phyloP scores from a whole-genome alignment of 2,888 invertebrate species.

The Crioceris asparagi region DNA sequence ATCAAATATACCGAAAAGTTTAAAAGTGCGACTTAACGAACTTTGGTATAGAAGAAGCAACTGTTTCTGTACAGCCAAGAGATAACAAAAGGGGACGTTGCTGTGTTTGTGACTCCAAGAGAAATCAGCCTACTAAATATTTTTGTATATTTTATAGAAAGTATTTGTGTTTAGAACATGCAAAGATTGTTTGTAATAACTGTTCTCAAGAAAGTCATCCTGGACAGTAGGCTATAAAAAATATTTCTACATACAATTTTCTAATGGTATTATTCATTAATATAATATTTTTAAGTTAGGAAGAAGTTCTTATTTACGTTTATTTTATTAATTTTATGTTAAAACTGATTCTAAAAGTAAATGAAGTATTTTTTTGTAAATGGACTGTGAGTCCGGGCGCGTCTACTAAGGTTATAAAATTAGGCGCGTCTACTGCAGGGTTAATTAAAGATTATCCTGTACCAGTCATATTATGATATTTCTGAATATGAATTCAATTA shows the following conservation, averaged over 20 bases:
- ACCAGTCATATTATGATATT: too few relatives aligned
- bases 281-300: background rate
- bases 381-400: conserved; percentile 1
- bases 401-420: too few relatives aligned
- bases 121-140: conserved; percentile 5
- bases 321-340: background rate
- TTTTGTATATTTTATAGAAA: conserved; percentile 5
- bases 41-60: conserved; percentile 5
- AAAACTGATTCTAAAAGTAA: background rate
- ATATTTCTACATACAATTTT: background rate
- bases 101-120: conserved; percentile 6
- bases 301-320: background rate
- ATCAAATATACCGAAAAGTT: conserved; percentile 1
- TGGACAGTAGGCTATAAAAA: background rate
- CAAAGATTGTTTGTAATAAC: conserved; percentile 3
- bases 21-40: conserved; percentile 2
- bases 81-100: conserved; percentile 7
- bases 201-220: conserved; percentile 1
- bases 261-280: background rate
- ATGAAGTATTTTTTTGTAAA: background rate
- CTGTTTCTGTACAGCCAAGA: conserved; percentile 1
- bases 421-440: too few relatives aligned
- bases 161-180: conserved; percentile 6
- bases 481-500: too few relatives aligned
- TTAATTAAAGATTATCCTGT: too few relatives aligned